These are phyloP conservation scores for Tetragnatha versicolor DNA, from an alignment of 1,140 invertebrate species.

Conservation along the genomic window DNA sequence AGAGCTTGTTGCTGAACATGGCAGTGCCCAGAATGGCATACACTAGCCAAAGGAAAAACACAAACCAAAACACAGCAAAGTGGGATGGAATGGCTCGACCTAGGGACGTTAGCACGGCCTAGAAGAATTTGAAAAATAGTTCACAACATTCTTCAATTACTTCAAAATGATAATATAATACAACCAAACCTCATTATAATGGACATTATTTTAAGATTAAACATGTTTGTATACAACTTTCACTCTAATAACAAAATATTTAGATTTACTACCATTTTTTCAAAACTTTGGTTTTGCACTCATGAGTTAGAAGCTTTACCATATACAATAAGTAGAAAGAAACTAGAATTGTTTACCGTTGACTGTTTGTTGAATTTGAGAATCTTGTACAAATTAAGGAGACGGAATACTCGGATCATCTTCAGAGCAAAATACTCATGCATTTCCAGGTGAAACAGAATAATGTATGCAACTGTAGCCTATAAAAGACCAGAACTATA, in stretches of 20 bases:
- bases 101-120: constrained; percentile 27
- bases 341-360: constrained; percentile 4
- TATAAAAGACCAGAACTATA: too few relatives aligned
- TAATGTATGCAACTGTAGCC: constrained; percentile 6
- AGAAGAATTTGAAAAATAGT: constrained; percentile 2
- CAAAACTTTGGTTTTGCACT: too few relatives aligned
- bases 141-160: background rate
- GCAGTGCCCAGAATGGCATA: constrained; percentile 32
- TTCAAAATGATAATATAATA: background rate
- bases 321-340: background rate
- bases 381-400: constrained; percentile 8
- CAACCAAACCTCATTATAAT: background rate
- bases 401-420: constrained; percentile 11
- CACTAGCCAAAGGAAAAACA: constrained; percentile 31
- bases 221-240: background rate
- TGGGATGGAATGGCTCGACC: constrained; percentile 18
- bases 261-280: too few relatives aligned
- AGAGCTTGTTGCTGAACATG: constrained; percentile 23
- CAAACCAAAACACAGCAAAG: constrained; percentile 25
- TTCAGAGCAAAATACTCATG: background rate
- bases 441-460: constrained; percentile 12
- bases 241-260: background rate
- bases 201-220: too few relatives aligned
- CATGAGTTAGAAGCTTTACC: too few relatives aligned
- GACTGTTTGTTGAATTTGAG: constrained; percentile 32